These are phyloP conservation scores for Mus spicilegus DNA, from an alignment of 2,113 vertebrate genomes.

Conservation along the genomic window DNA sequence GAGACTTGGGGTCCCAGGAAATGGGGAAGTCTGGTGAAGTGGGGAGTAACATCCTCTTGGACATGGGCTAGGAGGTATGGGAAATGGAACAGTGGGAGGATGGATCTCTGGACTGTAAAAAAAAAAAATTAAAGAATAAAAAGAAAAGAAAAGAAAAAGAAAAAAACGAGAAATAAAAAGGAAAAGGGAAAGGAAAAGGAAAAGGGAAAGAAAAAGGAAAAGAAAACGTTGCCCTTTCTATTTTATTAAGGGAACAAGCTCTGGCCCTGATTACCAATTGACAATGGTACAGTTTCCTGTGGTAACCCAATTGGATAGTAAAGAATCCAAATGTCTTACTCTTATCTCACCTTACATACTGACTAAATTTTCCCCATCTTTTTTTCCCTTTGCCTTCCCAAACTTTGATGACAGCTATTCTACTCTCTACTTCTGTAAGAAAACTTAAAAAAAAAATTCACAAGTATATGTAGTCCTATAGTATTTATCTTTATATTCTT, in stretches of 20 bases:
- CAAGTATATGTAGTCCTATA: not conserved
- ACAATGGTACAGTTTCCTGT: not conserved
- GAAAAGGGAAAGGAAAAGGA: no score
- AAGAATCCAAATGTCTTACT: not conserved
- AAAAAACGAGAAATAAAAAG: no score
- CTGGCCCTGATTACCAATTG: not conserved
- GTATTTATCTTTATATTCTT: not conserved
- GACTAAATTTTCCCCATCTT: not conserved
- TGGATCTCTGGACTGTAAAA: no score
- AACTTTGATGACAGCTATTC: not conserved
- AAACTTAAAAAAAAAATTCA: not conserved
- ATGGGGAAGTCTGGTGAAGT: no score
- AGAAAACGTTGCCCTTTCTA: not conserved
- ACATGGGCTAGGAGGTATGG: no score
- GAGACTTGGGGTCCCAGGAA: no score
- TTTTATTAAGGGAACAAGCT: not conserved
- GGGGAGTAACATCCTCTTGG: no score
- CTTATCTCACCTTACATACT: not conserved
- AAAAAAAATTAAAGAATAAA: no score
- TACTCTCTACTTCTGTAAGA: not conserved
- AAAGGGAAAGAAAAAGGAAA: no score
- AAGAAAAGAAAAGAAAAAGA: no score
- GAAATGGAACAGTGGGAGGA: no score
- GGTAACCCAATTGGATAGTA: not conserved
- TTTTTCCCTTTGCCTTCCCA: not conserved